These are phyloP conservation scores for Pollenia amentaria DNA, from an alignment of 2,888 invertebrate genomes.

Conservation along the genomic window DNA sequence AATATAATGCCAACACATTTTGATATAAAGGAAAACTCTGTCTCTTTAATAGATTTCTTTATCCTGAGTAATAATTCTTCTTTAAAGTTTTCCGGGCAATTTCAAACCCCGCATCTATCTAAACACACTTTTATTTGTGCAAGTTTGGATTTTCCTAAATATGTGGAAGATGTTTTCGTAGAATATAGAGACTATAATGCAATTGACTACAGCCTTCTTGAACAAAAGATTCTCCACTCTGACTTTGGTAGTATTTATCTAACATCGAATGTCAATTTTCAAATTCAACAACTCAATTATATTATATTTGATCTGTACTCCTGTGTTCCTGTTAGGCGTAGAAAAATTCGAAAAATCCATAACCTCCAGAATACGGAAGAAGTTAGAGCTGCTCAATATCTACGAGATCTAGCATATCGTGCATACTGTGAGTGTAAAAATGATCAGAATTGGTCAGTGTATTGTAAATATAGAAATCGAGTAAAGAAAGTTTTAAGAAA, in stretches of 20 bases:
- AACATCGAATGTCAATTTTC: no score
- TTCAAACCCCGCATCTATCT: not conserved
- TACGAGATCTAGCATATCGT: not conserved
- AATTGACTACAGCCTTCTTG: no score
- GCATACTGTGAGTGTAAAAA: not conserved
- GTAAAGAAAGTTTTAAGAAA: not conserved
- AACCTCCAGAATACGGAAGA: not conserved
- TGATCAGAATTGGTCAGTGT: not conserved
- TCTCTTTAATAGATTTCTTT: conserved; percentile 13
- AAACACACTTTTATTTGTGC: not conserved
- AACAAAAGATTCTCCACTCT: no score
- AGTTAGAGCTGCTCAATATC: not conserved
- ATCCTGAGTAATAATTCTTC: not conserved
- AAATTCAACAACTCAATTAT: no score
- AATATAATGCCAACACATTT: conserved; percentile 21
- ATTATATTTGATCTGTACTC: no score
- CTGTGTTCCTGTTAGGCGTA: not conserved
- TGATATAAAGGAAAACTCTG: not conserved
- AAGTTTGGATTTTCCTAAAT: not conserved
- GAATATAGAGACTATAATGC: no score
- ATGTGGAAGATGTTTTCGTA: not conserved
- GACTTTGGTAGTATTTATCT: no score
- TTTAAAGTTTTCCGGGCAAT: not conserved
- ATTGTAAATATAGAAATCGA: conserved; percentile 1
- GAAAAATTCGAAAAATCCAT: not conserved